These are phyloP conservation scores for Aphrophora alni DNA, from an alignment of 2,888 invertebrate genomes.

Conservation along the genomic window DNA sequence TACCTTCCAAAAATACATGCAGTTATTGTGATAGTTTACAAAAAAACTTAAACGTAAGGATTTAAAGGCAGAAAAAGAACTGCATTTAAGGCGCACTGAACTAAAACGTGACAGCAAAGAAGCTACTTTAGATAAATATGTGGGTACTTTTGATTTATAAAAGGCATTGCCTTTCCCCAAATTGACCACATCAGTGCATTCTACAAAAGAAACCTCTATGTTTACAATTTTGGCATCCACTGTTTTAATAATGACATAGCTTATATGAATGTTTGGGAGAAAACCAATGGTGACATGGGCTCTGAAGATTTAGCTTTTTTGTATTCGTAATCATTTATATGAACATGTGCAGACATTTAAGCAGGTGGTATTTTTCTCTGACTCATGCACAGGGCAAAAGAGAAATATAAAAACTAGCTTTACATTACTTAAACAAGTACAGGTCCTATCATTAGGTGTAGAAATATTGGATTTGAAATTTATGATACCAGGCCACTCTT, in stretches of 20 bases:
- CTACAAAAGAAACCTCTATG: constrained; percentile 49
- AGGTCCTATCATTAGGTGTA: not conserved
- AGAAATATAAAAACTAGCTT: constrained; percentile 7
- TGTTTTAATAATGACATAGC: constrained; percentile 50
- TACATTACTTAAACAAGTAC: not conserved
- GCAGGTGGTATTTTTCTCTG: constrained; percentile 11
- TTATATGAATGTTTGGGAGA: constrained; percentile 52
- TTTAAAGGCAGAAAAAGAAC: not conserved
- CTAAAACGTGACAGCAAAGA: not conserved
- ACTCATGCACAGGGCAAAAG: constrained; percentile 28
- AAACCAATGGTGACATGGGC: constrained; percentile 43
- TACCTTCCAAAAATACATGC: no score
- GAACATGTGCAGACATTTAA: not conserved
- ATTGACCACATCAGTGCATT: constrained; percentile 27
- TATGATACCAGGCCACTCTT: constrained; percentile 11
- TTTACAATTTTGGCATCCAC: constrained; percentile 51
- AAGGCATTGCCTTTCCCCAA: constrained; percentile 33
- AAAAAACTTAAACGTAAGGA: no score
- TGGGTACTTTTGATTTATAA: constrained; percentile 29
- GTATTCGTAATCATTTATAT: constrained; percentile 18
- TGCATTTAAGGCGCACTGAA: constrained; percentile 25
- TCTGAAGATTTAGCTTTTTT: constrained; percentile 19
- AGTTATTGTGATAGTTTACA: no score
- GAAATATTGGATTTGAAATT: constrained; percentile 26
- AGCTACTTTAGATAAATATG: not conserved